Base-by-base conservation (phyloP, 2,797 vertebrate species). In the Channa striata region DNA sequence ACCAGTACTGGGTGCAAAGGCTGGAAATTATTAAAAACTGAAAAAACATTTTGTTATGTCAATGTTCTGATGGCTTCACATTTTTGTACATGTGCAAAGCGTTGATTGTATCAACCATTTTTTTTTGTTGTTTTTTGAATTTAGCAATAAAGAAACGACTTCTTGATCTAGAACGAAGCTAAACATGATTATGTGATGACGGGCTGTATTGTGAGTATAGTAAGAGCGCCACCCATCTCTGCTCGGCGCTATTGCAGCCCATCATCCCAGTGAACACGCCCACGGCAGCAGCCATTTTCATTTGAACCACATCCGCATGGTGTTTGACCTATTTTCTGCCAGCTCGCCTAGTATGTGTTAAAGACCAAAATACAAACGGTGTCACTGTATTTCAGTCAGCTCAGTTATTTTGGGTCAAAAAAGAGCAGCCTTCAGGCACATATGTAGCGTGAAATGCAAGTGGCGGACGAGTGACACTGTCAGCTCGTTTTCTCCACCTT, bases 401-500 rank as follows among this genome's bases (percentile, higher is more conserved):
- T 69, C 72, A 47, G 76, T 86, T 83, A 83, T 86, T 86, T 84
- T 17, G 48, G 72, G 78, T 52, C 34, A 21, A 71, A 84, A 91
- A 85, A 87, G 82, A 90, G 81, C 77, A 68, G 75, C 90, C 81
- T 80, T 67, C 14, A 11, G 56, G 77, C 51, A 42, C 78, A 67
- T 69, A 75, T 71, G 80, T 81, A 86, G 87, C 84, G 82, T 92
- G 91, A 92, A 93, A 93, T 91, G 85, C 71, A 83, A 85, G 82
- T 89, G 91, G 89, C 91, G 81, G 85, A 83, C 68, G 71, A 93
- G 84, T 89, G 91, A 92, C 91, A 89, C 73, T 88, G 91, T 91
- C 91, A 84, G 87, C 74, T 88, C 53, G 62, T 87, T 90, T 93
- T 92, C 86, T 87, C 79, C 90, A 88, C 91, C 90, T 88, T 91